Conservation (phyloP, 1,140 invertebrate genomes). For the Halictus rubicundus region DNA sequence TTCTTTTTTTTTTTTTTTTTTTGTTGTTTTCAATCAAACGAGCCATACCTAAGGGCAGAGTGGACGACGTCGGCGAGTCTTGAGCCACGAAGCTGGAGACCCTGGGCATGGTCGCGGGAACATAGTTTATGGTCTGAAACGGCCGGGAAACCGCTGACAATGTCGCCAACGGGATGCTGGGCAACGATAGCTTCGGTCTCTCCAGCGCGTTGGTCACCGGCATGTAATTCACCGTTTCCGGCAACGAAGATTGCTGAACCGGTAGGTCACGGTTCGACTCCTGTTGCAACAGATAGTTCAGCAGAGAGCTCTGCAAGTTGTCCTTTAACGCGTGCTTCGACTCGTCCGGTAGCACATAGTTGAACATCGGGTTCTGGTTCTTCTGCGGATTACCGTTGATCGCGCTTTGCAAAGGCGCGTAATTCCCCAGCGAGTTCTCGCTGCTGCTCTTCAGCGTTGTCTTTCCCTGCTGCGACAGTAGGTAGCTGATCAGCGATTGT, state of each 20-base stretch:
- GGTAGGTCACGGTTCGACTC: slow-evolving; percentile 14
- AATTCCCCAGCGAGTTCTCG: background rate
- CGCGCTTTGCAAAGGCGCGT: background rate
- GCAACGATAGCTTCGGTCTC: slow-evolving; percentile 41
- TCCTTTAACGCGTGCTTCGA: slow-evolving; percentile 34
- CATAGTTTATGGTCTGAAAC: slow-evolving; percentile 42
- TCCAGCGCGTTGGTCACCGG: slow-evolving; percentile 28
- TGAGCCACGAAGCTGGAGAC: slow-evolving; percentile 11
- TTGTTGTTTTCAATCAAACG: too few species aligned
- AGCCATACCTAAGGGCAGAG: slow-evolving; percentile 32
- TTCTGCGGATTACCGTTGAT: slow-evolving; percentile 14
- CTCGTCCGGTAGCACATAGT: slow-evolving; percentile 39
- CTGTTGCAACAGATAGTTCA: slow-evolving; percentile 41
- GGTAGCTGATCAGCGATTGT: slow-evolving; percentile 1
- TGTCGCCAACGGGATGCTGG: slow-evolving; percentile 47
- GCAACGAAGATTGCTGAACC: slow-evolving; percentile 45
- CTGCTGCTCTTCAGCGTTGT: slow-evolving; percentile 14
- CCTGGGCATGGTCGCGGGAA: slow-evolving; percentile 31
- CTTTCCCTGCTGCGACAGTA: slow-evolving; percentile 12
- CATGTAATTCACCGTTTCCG: slow-evolving; percentile 59
- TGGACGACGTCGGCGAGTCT: slow-evolving; percentile 7
- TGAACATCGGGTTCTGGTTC: slow-evolving; percentile 5
- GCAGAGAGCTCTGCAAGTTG: slow-evolving; percentile 36
- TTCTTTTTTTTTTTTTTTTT: too few species aligned
- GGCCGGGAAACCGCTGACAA: slow-evolving; percentile 59